A percentile compares a stretch with the other conserved stretches of the same genome.
Conservation (phyloP, 2,113 vertebrate species). For the Ascaphus truei region DNA sequence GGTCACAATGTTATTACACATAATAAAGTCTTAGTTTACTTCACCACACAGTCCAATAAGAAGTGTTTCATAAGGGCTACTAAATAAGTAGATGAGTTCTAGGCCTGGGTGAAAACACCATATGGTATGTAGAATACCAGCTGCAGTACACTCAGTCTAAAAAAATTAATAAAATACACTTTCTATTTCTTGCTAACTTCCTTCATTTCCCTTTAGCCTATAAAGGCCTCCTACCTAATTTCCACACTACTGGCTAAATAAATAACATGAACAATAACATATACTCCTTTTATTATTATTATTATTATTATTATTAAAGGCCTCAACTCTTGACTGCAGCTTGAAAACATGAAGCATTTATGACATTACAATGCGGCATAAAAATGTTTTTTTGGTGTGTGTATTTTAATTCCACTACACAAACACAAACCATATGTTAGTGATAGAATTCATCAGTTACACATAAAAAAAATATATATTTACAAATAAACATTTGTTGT, state of each 20-base stretch:
- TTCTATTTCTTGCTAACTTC: slow-evolving; percentile 35
- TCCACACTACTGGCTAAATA: slow-evolving; percentile 29
- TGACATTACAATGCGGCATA: too few species aligned
- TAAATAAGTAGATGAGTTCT: slow-evolving; percentile 37
- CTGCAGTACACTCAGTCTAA: slow-evolving; percentile 31
- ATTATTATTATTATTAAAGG: too few species aligned
- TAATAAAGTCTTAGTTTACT: slow-evolving; percentile 37
- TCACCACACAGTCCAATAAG: slow-evolving; percentile 36
- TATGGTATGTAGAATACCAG: slow-evolving; percentile 26
- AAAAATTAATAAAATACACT: slow-evolving; percentile 35
- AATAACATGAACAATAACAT: slow-evolving; percentile 14
- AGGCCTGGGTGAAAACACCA: slow-evolving; percentile 29
- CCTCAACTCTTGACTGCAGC: too few species aligned
- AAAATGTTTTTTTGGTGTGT: too few species aligned
- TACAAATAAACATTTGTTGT: too few species aligned
- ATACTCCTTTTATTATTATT: too few species aligned
- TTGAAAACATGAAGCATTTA: too few species aligned
- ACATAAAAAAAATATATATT: too few species aligned
- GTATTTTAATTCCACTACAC: too few species aligned
- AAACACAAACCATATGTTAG: too few species aligned
- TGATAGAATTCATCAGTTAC: too few species aligned
- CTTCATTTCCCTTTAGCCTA: slow-evolving; percentile 34
- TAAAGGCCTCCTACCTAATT: slow-evolving; percentile 28
- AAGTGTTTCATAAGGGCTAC: slow-evolving; percentile 38
- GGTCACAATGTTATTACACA: slow-evolving; percentile 37